Percentiles rank a stretch among this genome's conserved stretches.
phyloP scores from a whole-genome alignment of 2,113 vertebrate genomes.

The Conger conger region DNA sequence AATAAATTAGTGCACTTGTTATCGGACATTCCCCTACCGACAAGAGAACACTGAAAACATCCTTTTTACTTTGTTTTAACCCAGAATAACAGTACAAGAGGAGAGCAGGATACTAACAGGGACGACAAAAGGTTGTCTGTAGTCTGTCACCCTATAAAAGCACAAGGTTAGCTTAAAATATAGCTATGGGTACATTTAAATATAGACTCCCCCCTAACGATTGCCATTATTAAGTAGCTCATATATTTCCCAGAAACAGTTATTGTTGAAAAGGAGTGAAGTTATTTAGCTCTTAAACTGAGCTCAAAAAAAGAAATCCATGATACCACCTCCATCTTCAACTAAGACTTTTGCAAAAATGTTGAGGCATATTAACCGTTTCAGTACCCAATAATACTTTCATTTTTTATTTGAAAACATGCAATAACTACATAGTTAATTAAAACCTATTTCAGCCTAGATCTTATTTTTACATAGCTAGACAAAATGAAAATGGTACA shows the following conservation, averaged over 20 bases:
- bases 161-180: background rate
- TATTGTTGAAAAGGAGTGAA: background rate
- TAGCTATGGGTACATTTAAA: background rate
- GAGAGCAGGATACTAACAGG: background rate
- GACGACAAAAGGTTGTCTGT: background rate
- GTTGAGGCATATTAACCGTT: background rate
- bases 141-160: background rate
- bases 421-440: too few relatives aligned
- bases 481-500: background rate
- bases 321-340: background rate
- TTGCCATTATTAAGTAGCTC: too few relatives aligned
- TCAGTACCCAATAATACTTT: background rate
- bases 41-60: too few relatives aligned
- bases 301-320: background rate
- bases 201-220: too few relatives aligned
- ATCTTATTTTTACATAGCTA: too few relatives aligned
- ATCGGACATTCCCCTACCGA: background rate
- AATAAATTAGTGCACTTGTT: background rate
- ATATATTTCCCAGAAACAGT: background rate
- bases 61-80: background rate
- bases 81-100: background rate
- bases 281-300: background rate
- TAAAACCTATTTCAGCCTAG: too few relatives aligned
- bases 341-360: background rate
- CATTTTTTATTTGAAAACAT: too few relatives aligned